A percentile compares a stretch with the other conserved stretches of the same genome.
Evolutionary conservation across 2,113 vertebrate species (phyloP).

Genomic region (Trogon melanurus): DNA sequence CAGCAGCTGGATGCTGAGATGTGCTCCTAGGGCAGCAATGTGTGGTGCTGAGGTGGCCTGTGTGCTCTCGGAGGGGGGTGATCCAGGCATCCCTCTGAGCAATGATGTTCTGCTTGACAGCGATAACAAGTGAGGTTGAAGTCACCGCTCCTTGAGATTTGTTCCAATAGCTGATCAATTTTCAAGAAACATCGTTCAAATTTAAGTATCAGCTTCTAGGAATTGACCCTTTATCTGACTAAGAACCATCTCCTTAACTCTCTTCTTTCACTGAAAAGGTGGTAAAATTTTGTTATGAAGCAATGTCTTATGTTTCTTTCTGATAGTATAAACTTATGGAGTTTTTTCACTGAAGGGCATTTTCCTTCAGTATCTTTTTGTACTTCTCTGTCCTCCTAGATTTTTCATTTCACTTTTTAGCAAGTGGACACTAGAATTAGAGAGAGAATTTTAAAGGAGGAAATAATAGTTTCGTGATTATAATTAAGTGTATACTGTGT

Average conservation of each 20-base stretch:
- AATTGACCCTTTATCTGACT: background rate
- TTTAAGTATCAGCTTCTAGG: background rate
- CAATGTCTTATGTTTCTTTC: background rate
- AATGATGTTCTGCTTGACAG: background rate
- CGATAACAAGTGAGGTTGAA: background rate
- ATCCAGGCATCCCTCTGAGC: background rate
- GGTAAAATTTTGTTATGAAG: background rate
- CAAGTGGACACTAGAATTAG: background rate
- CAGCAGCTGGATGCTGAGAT: background rate
- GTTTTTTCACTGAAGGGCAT: background rate
- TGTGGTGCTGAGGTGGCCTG: background rate
- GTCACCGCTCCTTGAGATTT: background rate
- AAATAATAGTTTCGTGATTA: background rate
- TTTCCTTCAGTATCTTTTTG: background rate
- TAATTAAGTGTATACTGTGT: background rate
- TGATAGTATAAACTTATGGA: background rate
- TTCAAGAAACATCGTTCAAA: background rate
- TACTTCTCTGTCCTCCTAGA: background rate
- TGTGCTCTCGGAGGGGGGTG: background rate
- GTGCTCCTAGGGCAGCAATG: background rate
- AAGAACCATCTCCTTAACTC: background rate
- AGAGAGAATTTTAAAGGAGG: background rate
- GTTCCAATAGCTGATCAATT: background rate
- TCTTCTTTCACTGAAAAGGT: background rate
- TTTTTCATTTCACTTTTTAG: background rate